Evolutionary conservation across 2,113 vertebrate genomes (phyloP).

Genomic region (Geococcyx californianus): DNA sequence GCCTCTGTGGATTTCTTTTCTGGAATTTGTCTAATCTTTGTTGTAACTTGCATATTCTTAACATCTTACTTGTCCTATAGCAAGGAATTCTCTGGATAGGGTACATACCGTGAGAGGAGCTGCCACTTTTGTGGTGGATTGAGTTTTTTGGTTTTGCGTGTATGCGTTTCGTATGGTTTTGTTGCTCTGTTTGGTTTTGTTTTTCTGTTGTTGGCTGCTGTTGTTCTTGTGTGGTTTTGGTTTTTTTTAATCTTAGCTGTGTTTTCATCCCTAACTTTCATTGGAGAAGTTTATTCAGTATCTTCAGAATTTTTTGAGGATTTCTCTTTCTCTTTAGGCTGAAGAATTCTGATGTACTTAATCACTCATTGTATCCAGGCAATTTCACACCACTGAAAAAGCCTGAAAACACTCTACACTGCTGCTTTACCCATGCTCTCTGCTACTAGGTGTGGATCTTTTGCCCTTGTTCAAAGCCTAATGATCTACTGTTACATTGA

Average conservation of each 20-base stretch:
- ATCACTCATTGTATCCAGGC: not conserved
- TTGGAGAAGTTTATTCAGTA: not conserved
- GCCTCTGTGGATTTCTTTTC: not conserved
- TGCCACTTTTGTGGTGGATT: not conserved
- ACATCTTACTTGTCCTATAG: not conserved
- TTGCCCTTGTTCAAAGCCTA: not conserved
- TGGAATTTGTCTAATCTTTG: not conserved
- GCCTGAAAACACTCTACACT: not conserved
- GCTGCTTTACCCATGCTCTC: not conserved
- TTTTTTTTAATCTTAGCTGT: not conserved
- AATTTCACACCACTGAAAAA: not conserved
- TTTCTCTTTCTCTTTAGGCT: not conserved
- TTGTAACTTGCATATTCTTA: not conserved
- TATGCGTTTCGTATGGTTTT: not conserved
- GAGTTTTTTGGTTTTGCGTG: not conserved
- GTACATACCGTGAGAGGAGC: not conserved
- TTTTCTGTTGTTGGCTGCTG: not conserved
- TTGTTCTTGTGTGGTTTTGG: not conserved
- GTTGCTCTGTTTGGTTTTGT: not conserved
- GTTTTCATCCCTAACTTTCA: not conserved
- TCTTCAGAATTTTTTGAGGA: not conserved
- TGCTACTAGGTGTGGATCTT: not conserved
- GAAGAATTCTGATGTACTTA: not conserved
- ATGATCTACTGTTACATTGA: not conserved
- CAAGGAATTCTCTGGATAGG: not conserved